Percentiles rank a stretch among this genome's conserved stretches.
phyloP scores from a whole-genome alignment of 2,888 invertebrate species.

The Andrena bucephala region DNA sequence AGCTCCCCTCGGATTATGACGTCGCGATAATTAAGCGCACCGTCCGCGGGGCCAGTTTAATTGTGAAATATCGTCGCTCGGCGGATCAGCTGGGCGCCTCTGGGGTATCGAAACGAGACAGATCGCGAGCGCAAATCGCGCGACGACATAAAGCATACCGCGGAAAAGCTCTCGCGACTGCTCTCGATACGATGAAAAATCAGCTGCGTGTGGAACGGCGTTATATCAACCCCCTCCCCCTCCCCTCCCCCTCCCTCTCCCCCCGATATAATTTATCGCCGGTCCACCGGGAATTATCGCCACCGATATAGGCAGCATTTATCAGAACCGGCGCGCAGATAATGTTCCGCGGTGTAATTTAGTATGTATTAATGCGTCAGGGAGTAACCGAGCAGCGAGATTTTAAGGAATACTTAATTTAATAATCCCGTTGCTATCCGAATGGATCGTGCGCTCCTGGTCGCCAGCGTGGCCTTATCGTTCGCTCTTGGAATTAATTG shows the following conservation, averaged over 20 bases:
- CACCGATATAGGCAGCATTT: constrained; percentile 68
- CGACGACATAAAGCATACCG: constrained; percentile 12
- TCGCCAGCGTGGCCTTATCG: constrained; percentile 44
- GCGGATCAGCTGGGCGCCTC: constrained; percentile 1
- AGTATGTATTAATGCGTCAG: constrained; percentile 68
- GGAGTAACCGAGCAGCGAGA: constrained; percentile 21
- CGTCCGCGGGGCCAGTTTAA: constrained; percentile 48
- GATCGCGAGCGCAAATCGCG: not conserved
- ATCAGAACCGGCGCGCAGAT: constrained; percentile 62
- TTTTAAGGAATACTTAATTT: constrained; percentile 70
- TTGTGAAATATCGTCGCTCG: constrained; percentile 47
- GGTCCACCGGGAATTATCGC: constrained; percentile 69
- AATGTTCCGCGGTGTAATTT: constrained; percentile 70
- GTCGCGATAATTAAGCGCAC: constrained; percentile 42
- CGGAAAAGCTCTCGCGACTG: constrained; percentile 31
- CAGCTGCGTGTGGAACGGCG: constrained; percentile 66
- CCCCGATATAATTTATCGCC: constrained; percentile 65
- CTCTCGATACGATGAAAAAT: constrained; percentile 50
- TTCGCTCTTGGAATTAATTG: constrained; percentile 52
- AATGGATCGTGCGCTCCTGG: constrained; percentile 29
- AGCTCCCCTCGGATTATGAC: constrained; percentile 35
- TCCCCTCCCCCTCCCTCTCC: not conserved
- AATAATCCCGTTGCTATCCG: constrained; percentile 61
- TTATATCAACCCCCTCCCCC: constrained; percentile 54
- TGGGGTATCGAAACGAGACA: not conserved